A percentile compares a stretch with the other conserved stretches of the same genome.
phyloP scores from a whole-genome alignment of 2,888 invertebrate genomes.

The Pristionchus exspectatus region DNA sequence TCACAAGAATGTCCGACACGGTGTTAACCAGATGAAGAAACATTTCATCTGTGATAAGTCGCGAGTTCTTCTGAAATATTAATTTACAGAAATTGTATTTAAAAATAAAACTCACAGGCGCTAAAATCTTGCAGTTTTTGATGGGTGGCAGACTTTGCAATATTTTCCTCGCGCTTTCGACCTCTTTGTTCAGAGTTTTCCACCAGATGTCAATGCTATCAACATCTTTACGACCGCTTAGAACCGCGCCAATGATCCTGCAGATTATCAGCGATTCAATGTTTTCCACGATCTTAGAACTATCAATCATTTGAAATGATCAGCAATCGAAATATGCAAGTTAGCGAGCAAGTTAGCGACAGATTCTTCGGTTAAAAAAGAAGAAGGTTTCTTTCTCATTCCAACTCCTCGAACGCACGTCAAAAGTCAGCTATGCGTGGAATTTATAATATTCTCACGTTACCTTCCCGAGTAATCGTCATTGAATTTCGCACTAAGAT shows the following conservation, averaged over 20 bases:
- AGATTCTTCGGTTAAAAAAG: too few species aligned
- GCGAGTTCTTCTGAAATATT: background rate
- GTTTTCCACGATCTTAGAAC: too few species aligned
- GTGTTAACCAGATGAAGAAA: background rate
- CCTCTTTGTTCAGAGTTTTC: background rate
- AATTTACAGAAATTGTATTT: background rate
- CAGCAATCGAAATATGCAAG: too few species aligned
- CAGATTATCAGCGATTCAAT: background rate
- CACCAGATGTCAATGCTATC: background rate
- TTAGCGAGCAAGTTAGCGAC: too few species aligned
- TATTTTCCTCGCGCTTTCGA: background rate
- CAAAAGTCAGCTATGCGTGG: too few species aligned
- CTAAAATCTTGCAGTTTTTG: background rate
- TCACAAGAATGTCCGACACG: background rate
- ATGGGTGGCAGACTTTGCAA: background rate
- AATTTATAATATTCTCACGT: too few species aligned
- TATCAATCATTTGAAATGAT: too few species aligned
- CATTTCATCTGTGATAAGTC: background rate
- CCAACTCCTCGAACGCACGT: too few species aligned
- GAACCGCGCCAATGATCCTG: background rate
- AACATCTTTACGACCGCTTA: background rate
- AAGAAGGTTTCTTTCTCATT: too few species aligned
- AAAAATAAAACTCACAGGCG: background rate
- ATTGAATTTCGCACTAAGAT: background rate
- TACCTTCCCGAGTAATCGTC: background rate